A percentile compares a stretch with the other conserved stretches of the same genome.
Conservation (phyloP, 2,888 invertebrate genomes). For the Achlya flavicornis region DNA sequence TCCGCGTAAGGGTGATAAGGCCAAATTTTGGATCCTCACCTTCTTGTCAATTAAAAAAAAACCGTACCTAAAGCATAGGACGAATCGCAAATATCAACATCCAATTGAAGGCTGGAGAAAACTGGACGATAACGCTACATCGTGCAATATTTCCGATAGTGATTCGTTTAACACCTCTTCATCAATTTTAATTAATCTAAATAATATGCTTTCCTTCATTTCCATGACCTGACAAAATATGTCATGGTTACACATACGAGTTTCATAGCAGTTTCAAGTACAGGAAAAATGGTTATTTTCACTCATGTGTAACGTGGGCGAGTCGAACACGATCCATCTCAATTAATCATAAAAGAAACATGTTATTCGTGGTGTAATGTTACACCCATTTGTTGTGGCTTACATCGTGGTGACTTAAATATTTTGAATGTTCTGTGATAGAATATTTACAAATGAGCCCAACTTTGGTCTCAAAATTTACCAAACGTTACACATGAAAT, state of each 20-base stretch:
- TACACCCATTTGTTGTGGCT: conserved; percentile 5
- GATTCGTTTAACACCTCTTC: too few species aligned
- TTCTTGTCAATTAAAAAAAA: too few species aligned
- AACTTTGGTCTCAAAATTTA: too few species aligned
- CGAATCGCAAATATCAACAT: too few species aligned
- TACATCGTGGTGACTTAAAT: not conserved
- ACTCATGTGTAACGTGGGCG: not conserved
- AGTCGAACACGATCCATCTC: conserved; percentile 8
- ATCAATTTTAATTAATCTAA: not conserved
- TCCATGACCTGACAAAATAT: not conserved
- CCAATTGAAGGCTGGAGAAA: too few species aligned
- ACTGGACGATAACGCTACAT: too few species aligned
- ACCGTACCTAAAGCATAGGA: too few species aligned
- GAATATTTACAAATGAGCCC: not conserved
- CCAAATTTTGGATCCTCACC: too few species aligned
- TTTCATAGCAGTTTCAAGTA: conserved; percentile 1
- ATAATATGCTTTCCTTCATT: not conserved
- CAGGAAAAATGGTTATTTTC: not conserved
- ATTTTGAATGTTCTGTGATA: not conserved
- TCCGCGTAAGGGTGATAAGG: too few species aligned
- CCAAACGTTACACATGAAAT: not conserved
- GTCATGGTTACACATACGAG: not conserved
- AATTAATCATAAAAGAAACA: conserved; percentile 8
- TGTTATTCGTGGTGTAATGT: not conserved
- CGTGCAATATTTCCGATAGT: too few species aligned